Evolutionary conservation across 2,888 invertebrate species (phyloP), one percentile per base, ranked within the genome.

Genomic region (Entomobrya proxima): DNA sequence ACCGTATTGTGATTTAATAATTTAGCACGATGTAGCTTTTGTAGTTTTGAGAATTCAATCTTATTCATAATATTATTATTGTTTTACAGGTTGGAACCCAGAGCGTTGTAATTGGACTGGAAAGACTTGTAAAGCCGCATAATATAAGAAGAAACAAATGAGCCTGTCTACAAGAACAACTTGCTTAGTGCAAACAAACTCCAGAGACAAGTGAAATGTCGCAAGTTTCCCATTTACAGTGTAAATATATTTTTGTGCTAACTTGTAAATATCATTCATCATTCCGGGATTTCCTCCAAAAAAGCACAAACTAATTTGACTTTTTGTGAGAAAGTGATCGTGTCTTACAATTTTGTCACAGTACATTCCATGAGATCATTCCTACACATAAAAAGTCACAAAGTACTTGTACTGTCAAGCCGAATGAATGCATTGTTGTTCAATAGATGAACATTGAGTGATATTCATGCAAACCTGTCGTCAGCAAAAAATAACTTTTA

Each of bases 391-490:
- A 21, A 58, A 67, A 67, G 35, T 64, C 37, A 64, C 64, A 6
- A 69, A 69, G 67, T 24, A 27, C 3, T 52, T 52, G 52, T 52
- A 21, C 4, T 21, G 52, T 15, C 2, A 5, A 44, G n/a, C 44
- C 52, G 15, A 4, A 21, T 5, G 52, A 21, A n/a, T n/a, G 52
- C 21, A 52, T 44, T 44, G 13, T 40, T 11, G 11, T 40, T n/a
- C 7, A 47, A 37, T 32, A 7, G 35, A 35, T 2, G 9, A 37
- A 18, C 64, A 64, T 64, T 40, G 78, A 61, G 78, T 67, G 79
- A 79, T 79, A 52, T 78, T 44, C 35, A 67, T 44, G 52, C 50
- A 47, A 79, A 47, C 67, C 27, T 67, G 79, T 77, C 61, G 50
- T 2, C 40, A n/a, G n/a, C n/a, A n/a, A 30, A 76, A 75, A 61